Conservation (phyloP, 1,140 invertebrate genomes). For the Drosophila pandora region DNA sequence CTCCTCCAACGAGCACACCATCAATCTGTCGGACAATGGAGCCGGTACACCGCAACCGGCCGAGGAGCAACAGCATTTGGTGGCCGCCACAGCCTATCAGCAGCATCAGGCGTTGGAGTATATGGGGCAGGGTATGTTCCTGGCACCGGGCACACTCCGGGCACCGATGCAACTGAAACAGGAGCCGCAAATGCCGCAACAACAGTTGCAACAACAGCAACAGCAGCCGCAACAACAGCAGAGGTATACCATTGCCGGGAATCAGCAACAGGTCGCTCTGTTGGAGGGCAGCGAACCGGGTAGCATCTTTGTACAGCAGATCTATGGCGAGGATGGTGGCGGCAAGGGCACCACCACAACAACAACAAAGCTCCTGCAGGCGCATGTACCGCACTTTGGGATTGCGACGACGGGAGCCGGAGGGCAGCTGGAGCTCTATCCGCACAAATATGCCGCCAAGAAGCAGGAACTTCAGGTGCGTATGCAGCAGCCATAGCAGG, state of each 20-base stretch:
- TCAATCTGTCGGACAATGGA: slow-evolving; percentile 66
- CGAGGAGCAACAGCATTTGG: slow-evolving; percentile 50
- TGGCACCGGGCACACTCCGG: slow-evolving; percentile 61
- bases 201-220: slow-evolving; percentile 58
- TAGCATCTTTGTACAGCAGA: slow-evolving; percentile 76
- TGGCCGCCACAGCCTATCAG: slow-evolving; percentile 62
- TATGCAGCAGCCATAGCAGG: slow-evolving; percentile 46
- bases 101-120: slow-evolving; percentile 74
- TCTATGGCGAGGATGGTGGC: slow-evolving; percentile 71
- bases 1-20: slow-evolving; percentile 79
- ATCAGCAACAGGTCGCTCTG: slow-evolving; percentile 64
- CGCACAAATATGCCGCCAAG: slow-evolving; percentile 79
- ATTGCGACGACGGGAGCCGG: slow-evolving; percentile 54
- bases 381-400: slow-evolving; percentile 77
- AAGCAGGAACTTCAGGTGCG: slow-evolving; percentile 83
- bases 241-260: slow-evolving; percentile 53
- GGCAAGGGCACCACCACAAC: slow-evolving; percentile 43
- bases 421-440: slow-evolving; percentile 75
- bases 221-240: slow-evolving; percentile 48
- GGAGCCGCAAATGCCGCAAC: slow-evolving; percentile 61
- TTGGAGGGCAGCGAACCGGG: slow-evolving; percentile 67
- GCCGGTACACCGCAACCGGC: slow-evolving; percentile 28
- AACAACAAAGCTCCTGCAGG: slow-evolving; percentile 68
- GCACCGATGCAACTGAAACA: slow-evolving; percentile 70
- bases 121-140: slow-evolving; percentile 81